Evolutionary conservation across 2,797 vertebrate species (phyloP).

Genomic region (Characodon lateralis): DNA sequence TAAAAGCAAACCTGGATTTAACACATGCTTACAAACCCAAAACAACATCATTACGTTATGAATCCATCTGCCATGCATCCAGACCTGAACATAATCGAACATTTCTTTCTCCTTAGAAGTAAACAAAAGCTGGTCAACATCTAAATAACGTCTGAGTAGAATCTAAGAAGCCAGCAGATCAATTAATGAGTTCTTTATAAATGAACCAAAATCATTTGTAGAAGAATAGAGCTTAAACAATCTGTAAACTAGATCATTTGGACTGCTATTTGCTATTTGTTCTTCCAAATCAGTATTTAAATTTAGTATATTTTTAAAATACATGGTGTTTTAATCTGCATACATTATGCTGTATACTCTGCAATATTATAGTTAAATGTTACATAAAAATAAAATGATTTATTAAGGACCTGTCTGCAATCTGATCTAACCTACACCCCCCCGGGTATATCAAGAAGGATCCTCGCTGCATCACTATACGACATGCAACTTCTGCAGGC

Average conservation of each 20-base stretch:
- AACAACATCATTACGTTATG: background rate
- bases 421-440: too few species aligned
- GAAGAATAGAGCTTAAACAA: background rate
- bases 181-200: too few species aligned
- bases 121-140: background rate
- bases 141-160: background rate
- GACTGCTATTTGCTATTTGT: background rate
- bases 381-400: background rate
- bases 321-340: background rate
- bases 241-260: background rate
- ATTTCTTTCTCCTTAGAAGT: too few species aligned
- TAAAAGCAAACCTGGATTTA: background rate
- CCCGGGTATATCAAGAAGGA: too few species aligned
- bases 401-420: background rate
- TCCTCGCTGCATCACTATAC: too few species aligned
- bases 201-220: background rate
- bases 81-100: background rate
- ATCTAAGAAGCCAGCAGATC: background rate
- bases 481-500: too few species aligned
- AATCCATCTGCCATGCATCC: too few species aligned
- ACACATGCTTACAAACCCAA: background rate
- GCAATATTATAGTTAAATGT: background rate
- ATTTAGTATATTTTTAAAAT: background rate
- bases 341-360: too few species aligned
- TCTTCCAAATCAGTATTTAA: background rate